These are phyloP conservation scores for Podiceps cristatus DNA, from an alignment of 2,113 vertebrate genomes.

Conservation along the genomic window DNA sequence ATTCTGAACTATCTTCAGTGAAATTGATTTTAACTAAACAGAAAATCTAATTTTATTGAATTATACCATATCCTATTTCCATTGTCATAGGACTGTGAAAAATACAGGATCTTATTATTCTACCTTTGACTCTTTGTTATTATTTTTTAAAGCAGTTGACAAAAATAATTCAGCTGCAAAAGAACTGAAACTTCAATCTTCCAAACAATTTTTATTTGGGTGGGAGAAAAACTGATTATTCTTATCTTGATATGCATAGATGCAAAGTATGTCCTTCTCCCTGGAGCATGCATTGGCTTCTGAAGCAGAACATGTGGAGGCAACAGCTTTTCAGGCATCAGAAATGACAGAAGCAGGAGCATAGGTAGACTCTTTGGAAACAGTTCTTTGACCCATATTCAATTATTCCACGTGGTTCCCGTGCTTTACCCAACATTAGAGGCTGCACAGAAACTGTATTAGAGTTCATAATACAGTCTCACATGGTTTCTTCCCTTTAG, in stretches of 20 bases:
- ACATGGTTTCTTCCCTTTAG: not conserved
- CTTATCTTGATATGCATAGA: constrained; percentile 28
- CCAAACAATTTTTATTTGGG: not conserved
- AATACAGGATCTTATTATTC: not conserved
- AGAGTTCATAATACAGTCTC: not conserved
- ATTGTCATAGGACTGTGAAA: not conserved
- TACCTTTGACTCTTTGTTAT: not conserved
- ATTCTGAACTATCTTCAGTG: not conserved
- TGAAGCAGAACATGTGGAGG: constrained; percentile 57
- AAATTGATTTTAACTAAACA: constrained; percentile 2
- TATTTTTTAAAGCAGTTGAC: not conserved
- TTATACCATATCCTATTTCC: not conserved
- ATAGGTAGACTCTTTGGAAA: constrained; percentile 28
- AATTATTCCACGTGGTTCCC: not conserved
- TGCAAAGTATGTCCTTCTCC: constrained; percentile 21
- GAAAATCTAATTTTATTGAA: not conserved
- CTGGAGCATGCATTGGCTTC: constrained; percentile 27
- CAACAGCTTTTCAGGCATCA: constrained; percentile 57
- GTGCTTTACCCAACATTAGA: not conserved
- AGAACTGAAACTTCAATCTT: not conserved
- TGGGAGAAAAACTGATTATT: constrained; percentile 12
- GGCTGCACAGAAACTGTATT: not conserved
- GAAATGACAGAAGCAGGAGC: constrained; percentile 43
- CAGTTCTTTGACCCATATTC: constrained; percentile 54
- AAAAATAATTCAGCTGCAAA: not conserved